A percentile compares a stretch with the other conserved stretches of the same genome.
Evolutionary conservation across 2,113 vertebrate genomes (phyloP).

Genomic region (Muscicapa adusta): DNA sequence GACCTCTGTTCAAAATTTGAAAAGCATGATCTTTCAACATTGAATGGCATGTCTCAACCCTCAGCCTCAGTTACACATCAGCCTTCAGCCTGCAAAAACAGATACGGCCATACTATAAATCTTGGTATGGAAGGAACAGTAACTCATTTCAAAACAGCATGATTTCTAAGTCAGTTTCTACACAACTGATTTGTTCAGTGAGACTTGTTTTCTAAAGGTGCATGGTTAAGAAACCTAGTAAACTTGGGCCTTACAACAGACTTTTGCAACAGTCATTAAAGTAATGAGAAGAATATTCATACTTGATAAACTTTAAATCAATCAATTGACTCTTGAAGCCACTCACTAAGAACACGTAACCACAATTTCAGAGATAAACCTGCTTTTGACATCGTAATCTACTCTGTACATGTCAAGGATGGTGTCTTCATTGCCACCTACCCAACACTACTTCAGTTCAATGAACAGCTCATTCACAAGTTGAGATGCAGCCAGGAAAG

Average conservation of each 20-base stretch:
- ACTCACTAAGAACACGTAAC: rapidly evolving
- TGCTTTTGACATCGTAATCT: not conserved
- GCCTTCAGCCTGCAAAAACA: not conserved
- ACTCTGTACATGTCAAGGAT: not conserved
- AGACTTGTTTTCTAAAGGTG: not conserved
- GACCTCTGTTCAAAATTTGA: not conserved
- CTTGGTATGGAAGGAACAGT: not conserved
- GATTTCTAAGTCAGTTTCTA: not conserved
- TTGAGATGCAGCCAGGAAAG: not conserved
- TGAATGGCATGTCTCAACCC: not conserved
- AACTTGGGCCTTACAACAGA: not conserved
- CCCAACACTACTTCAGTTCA: slow-evolving; percentile 1
- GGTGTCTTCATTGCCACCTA: slow-evolving; percentile 2
- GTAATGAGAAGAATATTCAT: not conserved
- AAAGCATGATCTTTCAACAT: not conserved
- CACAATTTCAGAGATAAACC: not conserved
- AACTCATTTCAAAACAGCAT: not conserved
- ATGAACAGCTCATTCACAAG: slow-evolving; percentile 41
- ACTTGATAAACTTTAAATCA: not conserved
- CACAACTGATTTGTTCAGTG: not conserved
- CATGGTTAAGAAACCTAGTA: not conserved
- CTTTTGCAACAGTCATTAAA: not conserved
- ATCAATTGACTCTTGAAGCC: not conserved
- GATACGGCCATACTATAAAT: not conserved
- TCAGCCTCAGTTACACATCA: not conserved